Base-by-base conservation (phyloP, 1,140 invertebrate species). In the Brachionus paranguensis region DNA sequence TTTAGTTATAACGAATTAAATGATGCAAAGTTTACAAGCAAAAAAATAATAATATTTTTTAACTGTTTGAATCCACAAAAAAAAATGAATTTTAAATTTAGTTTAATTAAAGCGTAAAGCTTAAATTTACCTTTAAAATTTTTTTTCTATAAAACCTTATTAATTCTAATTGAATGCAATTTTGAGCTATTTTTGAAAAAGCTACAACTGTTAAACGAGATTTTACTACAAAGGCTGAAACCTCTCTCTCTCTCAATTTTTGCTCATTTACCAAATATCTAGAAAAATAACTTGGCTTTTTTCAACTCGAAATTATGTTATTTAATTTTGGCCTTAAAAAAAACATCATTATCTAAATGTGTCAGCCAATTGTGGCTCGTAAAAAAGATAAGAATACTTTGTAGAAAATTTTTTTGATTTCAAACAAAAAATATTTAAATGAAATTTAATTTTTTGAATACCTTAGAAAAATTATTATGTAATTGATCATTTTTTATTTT, bases 401-500 rank as follows among this genome's bases (percentile, higher is more conserved):
- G 20, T 20, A 17, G 20, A 24, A 60, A 60, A 20, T 17, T 60
- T 60, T 8, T 12, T 47, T 37, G 3, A 37, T 60, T 60, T 60
- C 53, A 55, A 60, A 10, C 3, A 60, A 60, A 60, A 60, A 60
- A 60, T 60, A 60, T 60, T 24, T 60, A 24, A 60, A 60, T 60
- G 20, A 60, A 60, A 60, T 24, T 20, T 60, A 60, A 60, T 60
- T 60, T 60, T 60, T 60, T 12, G 53, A 60, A 60, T 60, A 60
- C 53, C 53, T 60, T 60, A 60, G 3, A 60, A 60, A 60, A 10
- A 60, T 60, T 60, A 20, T 60, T 60, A 60, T 60, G 53, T 60
- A 60, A 60, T 60, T 60, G 53, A 60, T 60, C 53, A 60, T 60
- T 60, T 60, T 60, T 60, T 60, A 60, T 60, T 60, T 55, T 55